Base-by-base conservation (phyloP, 2,797 vertebrate species). In the Phrynocephalus vlangalii region DNA sequence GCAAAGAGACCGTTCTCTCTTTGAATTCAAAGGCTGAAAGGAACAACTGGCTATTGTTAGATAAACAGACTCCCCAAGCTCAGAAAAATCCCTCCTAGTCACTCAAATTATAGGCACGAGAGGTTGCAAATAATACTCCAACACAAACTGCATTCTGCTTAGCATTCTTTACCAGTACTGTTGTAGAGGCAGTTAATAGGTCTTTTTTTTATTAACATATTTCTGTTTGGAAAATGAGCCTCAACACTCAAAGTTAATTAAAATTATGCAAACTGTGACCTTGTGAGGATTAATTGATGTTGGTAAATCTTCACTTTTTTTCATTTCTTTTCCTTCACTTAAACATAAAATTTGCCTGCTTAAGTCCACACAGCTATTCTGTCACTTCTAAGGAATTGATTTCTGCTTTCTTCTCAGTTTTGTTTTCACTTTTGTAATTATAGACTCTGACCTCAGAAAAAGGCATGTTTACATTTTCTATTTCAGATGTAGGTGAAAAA, bases 231-330 rank as follows among this genome's bases (percentile, higher is more conserved):
- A 94, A 93, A 87, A 87, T 88, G 79, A 92, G 82, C 67, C 81
- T 88, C 84, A 80, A 75, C 33, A 77, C 28, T 95, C 90, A 89
- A 93, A 94, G 83, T 94, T 94, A 94, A 95, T 94, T 95, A 94
- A 95, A 94, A 94, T 87, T 20, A 90, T 94, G 83, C 93, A 93
- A 94, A 94, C 90, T 77, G 76, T 44, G 30, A 92, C 92, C 88
- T 92, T 91, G 89, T 90, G 90, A 92, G 92, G 91, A 93, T 92
- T 91, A 93, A 92, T 85, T 92, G 89, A 84, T 5, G 8, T 89
- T 92, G 88, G 67, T 83, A 76, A 90, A 90, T 85, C 68, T 88
- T 86, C 93, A 33, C 52, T 82, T 83, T 79, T 79, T 72, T 44
- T 48, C 80, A 79, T 72, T 79, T 33, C 13, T 30, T 75, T 48